phyloP scores from a whole-genome alignment of 2,113 vertebrate genomes.

The Hippoglossus stenolepis region DNA sequence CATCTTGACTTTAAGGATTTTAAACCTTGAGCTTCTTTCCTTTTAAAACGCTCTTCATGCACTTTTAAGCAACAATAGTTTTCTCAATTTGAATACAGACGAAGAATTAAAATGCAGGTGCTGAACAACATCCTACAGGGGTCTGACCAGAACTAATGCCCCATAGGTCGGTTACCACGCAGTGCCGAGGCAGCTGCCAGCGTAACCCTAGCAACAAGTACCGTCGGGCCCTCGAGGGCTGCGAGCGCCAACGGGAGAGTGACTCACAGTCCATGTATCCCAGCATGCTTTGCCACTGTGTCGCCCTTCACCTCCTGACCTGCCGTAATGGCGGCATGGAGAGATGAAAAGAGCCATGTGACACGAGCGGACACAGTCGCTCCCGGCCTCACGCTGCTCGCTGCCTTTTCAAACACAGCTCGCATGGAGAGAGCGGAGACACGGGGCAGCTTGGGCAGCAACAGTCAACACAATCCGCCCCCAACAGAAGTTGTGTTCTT shows the following conservation, averaged over 20 bases:
- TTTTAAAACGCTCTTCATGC: not conserved
- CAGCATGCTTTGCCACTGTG: constrained; percentile 80
- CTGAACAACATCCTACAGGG: constrained; percentile 61
- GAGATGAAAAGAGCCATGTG: constrained; percentile 77
- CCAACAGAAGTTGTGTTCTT: constrained; percentile 61
- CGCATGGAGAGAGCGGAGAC: constrained; percentile 54
- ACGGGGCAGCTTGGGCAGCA: constrained; percentile 63
- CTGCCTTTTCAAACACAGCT: constrained; percentile 66
- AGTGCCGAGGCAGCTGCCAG: constrained; percentile 77
- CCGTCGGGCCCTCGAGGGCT: constrained; percentile 48
- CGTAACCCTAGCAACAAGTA: constrained; percentile 74
- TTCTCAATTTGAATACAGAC: constrained; percentile 75
- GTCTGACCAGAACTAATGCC: constrained; percentile 77
- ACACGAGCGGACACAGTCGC: constrained; percentile 60
- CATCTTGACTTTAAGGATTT: not conserved
- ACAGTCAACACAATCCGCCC: constrained; percentile 58
- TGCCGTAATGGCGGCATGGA: constrained; percentile 67
- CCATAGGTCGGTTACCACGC: constrained; percentile 61
- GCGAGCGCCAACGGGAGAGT: constrained; percentile 13
- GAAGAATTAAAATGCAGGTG: constrained; percentile 71
- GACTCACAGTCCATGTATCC: constrained; percentile 75
- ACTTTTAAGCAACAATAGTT: not conserved
- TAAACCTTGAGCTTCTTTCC: not conserved
- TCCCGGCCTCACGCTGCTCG: constrained; percentile 60
- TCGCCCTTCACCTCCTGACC: constrained; percentile 74